Evolutionary conservation across 1,140 invertebrate genomes (phyloP).

Genomic region (Euura lappo): DNA sequence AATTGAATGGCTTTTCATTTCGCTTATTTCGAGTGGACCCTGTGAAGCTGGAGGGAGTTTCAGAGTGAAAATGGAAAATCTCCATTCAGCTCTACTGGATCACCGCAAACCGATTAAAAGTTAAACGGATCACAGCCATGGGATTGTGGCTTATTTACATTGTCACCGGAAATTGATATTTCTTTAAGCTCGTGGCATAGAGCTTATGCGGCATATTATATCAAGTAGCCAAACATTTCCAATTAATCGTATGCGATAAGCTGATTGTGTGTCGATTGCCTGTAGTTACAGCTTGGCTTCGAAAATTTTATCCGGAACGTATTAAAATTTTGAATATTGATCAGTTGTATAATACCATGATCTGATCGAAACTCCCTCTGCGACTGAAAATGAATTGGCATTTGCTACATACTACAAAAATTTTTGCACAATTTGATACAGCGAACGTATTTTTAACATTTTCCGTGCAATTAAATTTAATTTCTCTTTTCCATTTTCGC

Average conservation of each 20-base stretch:
- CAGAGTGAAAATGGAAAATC: background rate
- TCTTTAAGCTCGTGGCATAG: background rate
- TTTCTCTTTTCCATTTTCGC: too few species aligned
- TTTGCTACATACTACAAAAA: too few species aligned
- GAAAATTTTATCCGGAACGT: background rate
- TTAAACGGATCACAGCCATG: conserved; percentile 10
- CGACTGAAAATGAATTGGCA: background rate
- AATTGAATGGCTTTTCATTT: conserved; percentile 5
- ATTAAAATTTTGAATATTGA: background rate
- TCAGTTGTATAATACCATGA: background rate
- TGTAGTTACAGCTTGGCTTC: background rate
- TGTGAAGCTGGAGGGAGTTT: background rate
- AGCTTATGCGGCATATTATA: background rate
- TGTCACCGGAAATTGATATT: conserved; percentile 9
- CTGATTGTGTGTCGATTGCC: background rate
- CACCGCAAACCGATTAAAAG: conserved; percentile 14
- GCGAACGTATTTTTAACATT: too few species aligned
- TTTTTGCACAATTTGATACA: too few species aligned
- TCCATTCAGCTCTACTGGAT: background rate
- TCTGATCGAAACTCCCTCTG: background rate
- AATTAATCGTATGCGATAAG: background rate
- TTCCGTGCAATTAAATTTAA: too few species aligned
- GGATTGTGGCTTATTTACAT: background rate
- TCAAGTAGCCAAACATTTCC: background rate
- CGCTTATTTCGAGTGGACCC: background rate